These are phyloP conservation scores for Hafferia zeledoni DNA, from an alignment of 2,797 vertebrate species.

Conservation along the genomic window DNA sequence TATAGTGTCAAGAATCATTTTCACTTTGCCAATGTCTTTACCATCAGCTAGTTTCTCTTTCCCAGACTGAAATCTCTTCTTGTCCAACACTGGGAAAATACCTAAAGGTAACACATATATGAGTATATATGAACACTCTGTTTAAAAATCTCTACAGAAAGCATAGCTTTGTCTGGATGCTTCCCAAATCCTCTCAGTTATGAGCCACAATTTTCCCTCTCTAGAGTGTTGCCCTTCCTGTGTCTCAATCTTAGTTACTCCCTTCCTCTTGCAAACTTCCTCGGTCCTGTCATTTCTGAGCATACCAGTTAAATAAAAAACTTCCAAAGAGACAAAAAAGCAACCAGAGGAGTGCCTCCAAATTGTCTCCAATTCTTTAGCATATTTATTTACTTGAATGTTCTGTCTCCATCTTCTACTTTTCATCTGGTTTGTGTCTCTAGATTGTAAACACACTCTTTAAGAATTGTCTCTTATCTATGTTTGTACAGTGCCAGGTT, in stretches of 20 bases:
- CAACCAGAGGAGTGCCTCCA: not conserved
- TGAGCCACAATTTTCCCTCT: not conserved
- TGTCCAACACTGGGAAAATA: not conserved
- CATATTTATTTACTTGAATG: constrained; percentile 31
- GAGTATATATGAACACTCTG: not conserved
- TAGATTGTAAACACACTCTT: constrained; percentile 25
- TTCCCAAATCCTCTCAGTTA: not conserved
- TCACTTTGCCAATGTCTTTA: constrained; percentile 1
- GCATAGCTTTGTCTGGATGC: not conserved
- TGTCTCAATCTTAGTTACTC: constrained; percentile 28
- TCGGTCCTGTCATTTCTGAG: not conserved
- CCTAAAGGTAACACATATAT: not conserved
- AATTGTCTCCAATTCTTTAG: not conserved
- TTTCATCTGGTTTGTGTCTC: constrained; percentile 59
- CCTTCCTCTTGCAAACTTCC: constrained; percentile 50
- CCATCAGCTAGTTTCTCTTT: constrained; percentile 18
- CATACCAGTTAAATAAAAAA: not conserved
- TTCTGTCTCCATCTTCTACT: not conserved
- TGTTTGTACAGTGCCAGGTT: constrained; percentile 67
- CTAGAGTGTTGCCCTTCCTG: not conserved
- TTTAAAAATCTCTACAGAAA: not conserved
- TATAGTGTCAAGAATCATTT: constrained; percentile 35
- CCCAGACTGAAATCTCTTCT: not conserved
- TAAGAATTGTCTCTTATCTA: constrained; percentile 62
- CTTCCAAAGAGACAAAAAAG: not conserved